Evolutionary conservation across 2,113 vertebrate species (phyloP).

Genomic region (Cygnus buccinator): DNA sequence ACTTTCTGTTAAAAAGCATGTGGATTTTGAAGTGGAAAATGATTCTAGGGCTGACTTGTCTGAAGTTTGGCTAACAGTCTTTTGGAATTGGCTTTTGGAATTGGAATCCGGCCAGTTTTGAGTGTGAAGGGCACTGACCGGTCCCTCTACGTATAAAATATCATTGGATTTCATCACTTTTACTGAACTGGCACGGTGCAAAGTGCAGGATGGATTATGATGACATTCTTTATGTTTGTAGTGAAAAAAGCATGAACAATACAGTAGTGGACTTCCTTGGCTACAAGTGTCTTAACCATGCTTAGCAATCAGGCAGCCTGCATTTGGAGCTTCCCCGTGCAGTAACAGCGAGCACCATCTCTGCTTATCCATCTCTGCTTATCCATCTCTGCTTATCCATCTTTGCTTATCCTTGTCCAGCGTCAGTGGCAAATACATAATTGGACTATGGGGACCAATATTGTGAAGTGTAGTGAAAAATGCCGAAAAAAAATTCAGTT

Average conservation of each 20-base stretch:
- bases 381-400: conserved; percentile 3
- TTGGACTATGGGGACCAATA: conserved; percentile 68
- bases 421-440: conserved; percentile 46
- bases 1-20: neutral
- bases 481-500: conserved; percentile 60
- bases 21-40: neutral
- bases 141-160: conserved; percentile 10
- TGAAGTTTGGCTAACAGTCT: neutral
- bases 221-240: neutral
- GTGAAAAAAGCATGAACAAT: neutral
- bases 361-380: neutral
- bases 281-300: neutral
- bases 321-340: neutral
- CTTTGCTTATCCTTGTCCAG: conserved; percentile 42
- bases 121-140: neutral
- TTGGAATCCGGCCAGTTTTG: neutral
- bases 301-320: neutral
- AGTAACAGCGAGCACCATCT: neutral
- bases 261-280: neutral
- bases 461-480: conserved; percentile 73
- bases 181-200: neutral
- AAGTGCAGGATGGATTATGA: neutral
- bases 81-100: conserved; percentile 10
- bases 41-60: neutral
- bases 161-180: neutral